Percentiles rank a stretch among this genome's conserved stretches.
Evolutionary conservation across 2,797 vertebrate genomes (phyloP).

Genomic region (Falco rusticolus): DNA sequence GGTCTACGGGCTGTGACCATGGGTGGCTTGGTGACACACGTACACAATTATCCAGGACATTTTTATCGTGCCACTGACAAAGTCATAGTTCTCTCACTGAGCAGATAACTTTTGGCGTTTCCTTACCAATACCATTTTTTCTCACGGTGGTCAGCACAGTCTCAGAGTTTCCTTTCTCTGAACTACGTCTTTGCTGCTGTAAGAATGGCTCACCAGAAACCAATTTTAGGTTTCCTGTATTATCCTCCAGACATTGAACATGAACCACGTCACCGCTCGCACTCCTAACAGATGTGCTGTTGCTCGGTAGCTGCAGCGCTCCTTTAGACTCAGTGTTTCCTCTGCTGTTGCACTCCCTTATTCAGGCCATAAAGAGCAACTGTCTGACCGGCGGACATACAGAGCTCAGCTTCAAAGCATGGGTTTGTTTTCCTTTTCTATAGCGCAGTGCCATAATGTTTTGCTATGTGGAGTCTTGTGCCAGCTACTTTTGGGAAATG

Average conservation of each 20-base stretch:
- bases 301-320: neutral
- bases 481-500: neutral
- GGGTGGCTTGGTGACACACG: neutral
- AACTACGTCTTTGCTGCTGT: neutral
- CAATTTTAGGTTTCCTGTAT: neutral
- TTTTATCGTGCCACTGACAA: neutral
- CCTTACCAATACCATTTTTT: neutral
- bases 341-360: neutral
- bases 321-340: neutral
- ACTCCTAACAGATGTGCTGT: neutral
- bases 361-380: neutral
- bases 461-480: neutral
- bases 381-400: neutral
- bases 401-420: neutral
- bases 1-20: neutral
- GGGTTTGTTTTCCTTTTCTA: neutral
- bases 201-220: neutral
- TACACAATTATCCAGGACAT: neutral
- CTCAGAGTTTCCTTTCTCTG: neutral
- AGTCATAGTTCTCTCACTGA: rapidly evolving
- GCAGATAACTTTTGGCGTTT: neutral
- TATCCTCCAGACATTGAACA: neutral
- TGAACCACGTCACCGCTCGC: neutral
- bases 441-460: neutral
- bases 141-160: neutral